Evolutionary conservation across 2,113 vertebrate species (phyloP), one percentile per base, ranked within the genome.

Genomic region (Capreolus pygargus): DNA sequence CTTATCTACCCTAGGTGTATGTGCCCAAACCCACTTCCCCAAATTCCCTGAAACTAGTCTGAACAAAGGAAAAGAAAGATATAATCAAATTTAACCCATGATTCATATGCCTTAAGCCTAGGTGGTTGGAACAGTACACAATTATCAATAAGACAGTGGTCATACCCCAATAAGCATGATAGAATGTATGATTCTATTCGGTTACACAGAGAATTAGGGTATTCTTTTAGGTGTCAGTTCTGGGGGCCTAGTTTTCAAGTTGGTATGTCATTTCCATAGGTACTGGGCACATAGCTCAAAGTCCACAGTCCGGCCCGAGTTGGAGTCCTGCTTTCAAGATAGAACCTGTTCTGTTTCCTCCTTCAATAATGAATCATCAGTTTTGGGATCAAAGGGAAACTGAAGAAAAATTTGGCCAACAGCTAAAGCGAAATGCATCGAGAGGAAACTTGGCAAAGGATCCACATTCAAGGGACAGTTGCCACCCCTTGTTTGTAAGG

Each of bases 401-500:
- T 39, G 54, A 61, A 76, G 50, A 58, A 64, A 82, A 89, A 43
- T 79, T 61, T 54, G 43, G 27, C 28, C 45, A 39, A 91, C 10
- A 43, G 45, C 36, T 36, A n/a, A 58, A 82, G 52, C 43, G 17
- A 36, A 78, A 30, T 10, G 36, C 19, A 4, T 14, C 7, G 23
- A 15, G 4, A 27, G 25, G 74, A 60, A 45, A 50, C 23, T 36
- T 57, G 90, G 16, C 60, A 36, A 58, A 54, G 14, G 2, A 39
- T 89, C 13, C 60, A 47, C 19, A 54, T 30, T 33, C 10, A 58
- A 87, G 61, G 61, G 58, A 9, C 13, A 55, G 57, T 27, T 8
- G 2, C 19, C 1, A 30, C 1, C 33, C 12, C 9, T 7, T 28
- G n/a, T 25, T 52, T 50, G 54, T 10, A 45, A 5, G 23, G 27